A percentile compares a stretch with the other conserved stretches of the same genome.
phyloP scores from a whole-genome alignment of 2,888 invertebrate genomes.

The Sycophila texana region DNA sequence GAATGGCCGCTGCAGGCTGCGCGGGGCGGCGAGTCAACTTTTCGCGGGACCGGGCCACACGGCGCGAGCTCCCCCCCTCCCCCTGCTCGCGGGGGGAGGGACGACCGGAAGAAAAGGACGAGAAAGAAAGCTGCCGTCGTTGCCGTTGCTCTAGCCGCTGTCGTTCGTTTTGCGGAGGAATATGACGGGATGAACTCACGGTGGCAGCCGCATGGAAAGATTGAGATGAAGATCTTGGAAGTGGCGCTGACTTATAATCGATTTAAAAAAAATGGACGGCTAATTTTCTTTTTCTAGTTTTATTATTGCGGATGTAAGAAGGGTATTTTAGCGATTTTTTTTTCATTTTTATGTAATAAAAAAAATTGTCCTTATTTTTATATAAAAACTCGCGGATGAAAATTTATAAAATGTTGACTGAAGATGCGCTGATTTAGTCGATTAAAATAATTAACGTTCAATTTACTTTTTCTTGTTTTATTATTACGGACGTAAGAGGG shows the following conservation, averaged over 20 bases:
- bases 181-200: conserved; percentile 55
- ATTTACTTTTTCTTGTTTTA: too few relatives aligned
- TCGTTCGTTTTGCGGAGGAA: conserved; percentile 59
- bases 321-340: too few relatives aligned
- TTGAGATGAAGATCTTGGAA: neutral
- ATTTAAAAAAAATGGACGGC: too few relatives aligned
- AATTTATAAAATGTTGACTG: too few relatives aligned
- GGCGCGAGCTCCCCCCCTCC: neutral
- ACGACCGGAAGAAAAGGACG: conserved; percentile 4
- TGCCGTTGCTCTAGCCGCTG: conserved; percentile 43
- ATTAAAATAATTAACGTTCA: too few relatives aligned
- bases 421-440: neutral
- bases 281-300: too few relatives aligned
- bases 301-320: too few relatives aligned
- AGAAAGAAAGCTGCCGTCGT: neutral
- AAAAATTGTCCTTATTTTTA: too few relatives aligned
- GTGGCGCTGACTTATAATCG: neutral
- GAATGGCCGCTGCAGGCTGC: conserved; percentile 38
- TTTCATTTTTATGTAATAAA: too few relatives aligned
- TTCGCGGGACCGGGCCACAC: conserved; percentile 55
- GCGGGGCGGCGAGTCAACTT: conserved; percentile 57
- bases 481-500: too few relatives aligned
- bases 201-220: neutral
- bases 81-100: conserved; percentile 25
- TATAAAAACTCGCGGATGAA: too few relatives aligned